Evolutionary conservation across 2,113 vertebrate species (phyloP).

Genomic region (Agapornis roseicollis): DNA sequence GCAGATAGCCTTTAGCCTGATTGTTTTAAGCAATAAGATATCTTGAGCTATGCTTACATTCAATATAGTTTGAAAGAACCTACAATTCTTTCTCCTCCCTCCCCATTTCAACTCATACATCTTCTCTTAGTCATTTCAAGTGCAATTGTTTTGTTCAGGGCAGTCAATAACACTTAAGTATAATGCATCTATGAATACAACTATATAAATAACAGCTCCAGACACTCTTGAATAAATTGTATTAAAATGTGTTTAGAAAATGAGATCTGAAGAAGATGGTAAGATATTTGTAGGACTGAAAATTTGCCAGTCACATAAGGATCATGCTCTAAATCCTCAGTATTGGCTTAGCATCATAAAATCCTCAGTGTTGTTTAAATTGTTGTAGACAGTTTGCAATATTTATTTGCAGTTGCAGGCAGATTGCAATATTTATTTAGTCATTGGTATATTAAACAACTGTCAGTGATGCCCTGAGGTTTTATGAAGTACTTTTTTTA

Average conservation of each 20-base stretch:
- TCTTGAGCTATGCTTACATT: neutral
- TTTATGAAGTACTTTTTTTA: neutral
- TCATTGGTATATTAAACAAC: neutral
- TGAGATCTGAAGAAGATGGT: neutral
- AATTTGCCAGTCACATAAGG: neutral
- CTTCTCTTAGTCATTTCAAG: conserved; percentile 36
- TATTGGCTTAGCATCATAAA: neutral
- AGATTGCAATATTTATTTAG: neutral
- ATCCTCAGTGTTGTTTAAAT: neutral
- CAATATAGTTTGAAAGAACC: neutral
- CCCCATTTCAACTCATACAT: neutral
- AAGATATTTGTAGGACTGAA: neutral
- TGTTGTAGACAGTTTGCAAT: neutral
- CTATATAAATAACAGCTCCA: neutral
- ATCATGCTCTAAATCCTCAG: neutral
- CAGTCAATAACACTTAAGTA: neutral
- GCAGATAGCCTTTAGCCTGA: conserved; percentile 11
- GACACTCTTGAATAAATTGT: neutral
- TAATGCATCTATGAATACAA: neutral
- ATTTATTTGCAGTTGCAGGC: neutral
- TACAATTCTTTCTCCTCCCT: neutral
- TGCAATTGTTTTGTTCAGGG: neutral
- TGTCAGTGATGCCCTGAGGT: neutral
- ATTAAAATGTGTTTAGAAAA: neutral
- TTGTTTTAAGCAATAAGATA: conserved; percentile 22